Base-by-base conservation (phyloP, 1,140 invertebrate species). In the Globodera rostochiensis region DNA sequence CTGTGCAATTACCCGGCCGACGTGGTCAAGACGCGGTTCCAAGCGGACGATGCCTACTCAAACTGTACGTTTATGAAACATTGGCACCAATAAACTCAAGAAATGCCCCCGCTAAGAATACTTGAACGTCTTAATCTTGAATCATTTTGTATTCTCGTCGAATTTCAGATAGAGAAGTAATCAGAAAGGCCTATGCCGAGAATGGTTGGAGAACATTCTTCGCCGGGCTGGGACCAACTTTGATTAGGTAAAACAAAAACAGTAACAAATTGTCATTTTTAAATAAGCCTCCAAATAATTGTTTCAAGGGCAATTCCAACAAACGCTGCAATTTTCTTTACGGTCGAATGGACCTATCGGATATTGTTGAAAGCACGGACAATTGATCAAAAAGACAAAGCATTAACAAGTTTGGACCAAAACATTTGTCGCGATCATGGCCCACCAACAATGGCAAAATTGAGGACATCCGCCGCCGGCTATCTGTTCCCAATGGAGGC, bases 291-390 rank as follows among this genome's bases (percentile, higher is more conserved):
- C 36, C 36, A 36, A 36, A 36, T 36, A 36, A 36, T 36, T 5
- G 36, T 95, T 19, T 89, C 96, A 53, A 92, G 95, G 60, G 95
- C 95, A 0, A 96, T 97, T 90, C 95, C 95, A 0, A 94, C 94
- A n/a, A 97, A 97, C 87, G 95, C 95, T 0, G 94, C 94, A 3
- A 95, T 94, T 53, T 96, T 97, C 88, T 92, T 94, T 4, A 94
- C 94, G 5, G 94, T 96, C 19, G 93, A 93, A 6, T 95, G 94
- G 93, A 93, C 86, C 4, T 90, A 87, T 80, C 78, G 88, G 57
- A 45, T 88, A 64, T 78, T 88, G 36, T 57, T 77, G 57, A 46
- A 49, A 47, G 47, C 46, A 47, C 19, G 49, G 6, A 60, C 11
- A 49, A 46, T 25, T 66, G 11, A 69, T 21, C 67, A 13, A n/a